A percentile compares a stretch with the other conserved stretches of the same genome.
These are phyloP conservation scores for Amblyjoppa fuscipennis DNA, from an alignment of 2,888 invertebrate species.

Conservation along the genomic window DNA sequence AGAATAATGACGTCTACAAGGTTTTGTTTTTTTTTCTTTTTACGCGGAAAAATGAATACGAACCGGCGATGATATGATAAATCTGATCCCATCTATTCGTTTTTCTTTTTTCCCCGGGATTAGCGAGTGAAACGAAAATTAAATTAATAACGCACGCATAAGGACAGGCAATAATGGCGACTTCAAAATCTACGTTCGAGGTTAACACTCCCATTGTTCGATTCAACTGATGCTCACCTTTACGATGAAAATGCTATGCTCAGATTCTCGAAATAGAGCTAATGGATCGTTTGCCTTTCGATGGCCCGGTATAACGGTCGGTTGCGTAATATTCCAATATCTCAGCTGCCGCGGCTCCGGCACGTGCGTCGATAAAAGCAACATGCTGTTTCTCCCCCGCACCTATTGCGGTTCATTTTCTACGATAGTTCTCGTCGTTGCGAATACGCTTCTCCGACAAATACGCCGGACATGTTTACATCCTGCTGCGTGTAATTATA, in stretches of 20 bases:
- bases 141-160: background rate
- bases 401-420: background rate
- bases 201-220: background rate
- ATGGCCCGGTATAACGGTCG: background rate
- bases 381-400: background rate
- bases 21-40: background rate
- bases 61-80: background rate
- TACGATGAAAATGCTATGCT: background rate
- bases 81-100: background rate
- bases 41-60: background rate
- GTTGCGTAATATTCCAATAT: constrained; percentile 7
- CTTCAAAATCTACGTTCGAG: background rate
- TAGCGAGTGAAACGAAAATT: background rate
- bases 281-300: background rate
- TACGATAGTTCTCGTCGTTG: background rate
- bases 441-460: background rate
- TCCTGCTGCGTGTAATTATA: background rate
- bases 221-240: background rate
- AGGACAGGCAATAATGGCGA: background rate
- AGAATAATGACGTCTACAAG: background rate
- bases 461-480: background rate
- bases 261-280: background rate
- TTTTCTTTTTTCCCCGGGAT: background rate
- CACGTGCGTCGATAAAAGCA: background rate
- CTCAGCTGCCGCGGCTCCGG: background rate